phyloP scores from a whole-genome alignment of 2,888 invertebrate species.

The Leistus spinibarbis region DNA sequence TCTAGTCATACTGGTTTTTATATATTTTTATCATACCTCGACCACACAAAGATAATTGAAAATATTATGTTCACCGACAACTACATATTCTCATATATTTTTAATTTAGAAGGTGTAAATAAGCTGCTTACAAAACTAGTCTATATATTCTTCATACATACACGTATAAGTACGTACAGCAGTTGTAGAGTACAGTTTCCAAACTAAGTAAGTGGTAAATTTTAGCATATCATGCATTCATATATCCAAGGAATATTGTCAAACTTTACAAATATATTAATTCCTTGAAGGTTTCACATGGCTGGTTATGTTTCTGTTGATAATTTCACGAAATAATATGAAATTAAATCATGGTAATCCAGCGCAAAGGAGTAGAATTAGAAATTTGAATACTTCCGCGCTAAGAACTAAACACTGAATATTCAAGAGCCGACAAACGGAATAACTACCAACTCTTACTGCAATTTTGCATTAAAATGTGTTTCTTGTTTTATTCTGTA shows the following conservation, averaged over 20 bases:
- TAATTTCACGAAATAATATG: neutral
- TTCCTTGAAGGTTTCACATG: neutral
- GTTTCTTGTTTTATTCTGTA: too few species aligned
- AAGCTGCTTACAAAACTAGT: too few species aligned
- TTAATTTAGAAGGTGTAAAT: too few species aligned
- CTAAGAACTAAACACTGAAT: neutral
- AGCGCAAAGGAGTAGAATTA: neutral
- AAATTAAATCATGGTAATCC: neutral
- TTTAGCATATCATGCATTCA: neutral
- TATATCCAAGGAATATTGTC: neutral
- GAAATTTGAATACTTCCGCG: neutral
- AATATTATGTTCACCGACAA: too few species aligned
- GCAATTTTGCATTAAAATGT: neutral
- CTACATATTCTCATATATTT: too few species aligned
- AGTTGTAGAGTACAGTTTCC: neutral
- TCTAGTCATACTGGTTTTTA: too few species aligned
- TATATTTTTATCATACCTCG: too few species aligned
- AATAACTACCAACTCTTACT: neutral
- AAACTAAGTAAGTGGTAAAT: neutral
- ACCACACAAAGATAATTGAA: too few species aligned
- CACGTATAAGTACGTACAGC: neutral
- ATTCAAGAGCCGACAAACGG: neutral
- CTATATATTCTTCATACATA: too few species aligned
- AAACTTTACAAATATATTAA: neutral
- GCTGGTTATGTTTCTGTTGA: neutral